Conservation (phyloP, 2,113 vertebrate genomes). For the Embiotoca jacksoni region DNA sequence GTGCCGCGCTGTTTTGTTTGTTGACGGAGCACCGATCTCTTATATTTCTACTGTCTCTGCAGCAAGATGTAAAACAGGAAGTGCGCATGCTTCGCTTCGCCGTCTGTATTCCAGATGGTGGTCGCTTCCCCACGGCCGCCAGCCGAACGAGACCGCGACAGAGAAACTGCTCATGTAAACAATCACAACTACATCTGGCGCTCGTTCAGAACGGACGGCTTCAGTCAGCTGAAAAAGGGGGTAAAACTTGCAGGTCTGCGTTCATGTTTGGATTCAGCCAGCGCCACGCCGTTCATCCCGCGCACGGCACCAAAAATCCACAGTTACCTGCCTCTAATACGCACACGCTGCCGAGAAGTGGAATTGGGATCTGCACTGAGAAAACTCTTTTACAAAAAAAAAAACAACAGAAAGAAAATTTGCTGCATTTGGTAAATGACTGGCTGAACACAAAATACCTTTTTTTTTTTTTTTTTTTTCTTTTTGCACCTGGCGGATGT, state of each 20-base stretch:
- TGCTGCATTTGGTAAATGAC: conserved; percentile 33
- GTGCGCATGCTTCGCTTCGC: conserved; percentile 35
- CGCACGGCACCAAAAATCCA: conserved; percentile 16
- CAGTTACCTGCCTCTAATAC: background rate
- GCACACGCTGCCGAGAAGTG: background rate
- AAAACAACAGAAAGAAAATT: conserved; percentile 24
- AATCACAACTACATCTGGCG: conserved; percentile 57
- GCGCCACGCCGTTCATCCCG: conserved; percentile 5
- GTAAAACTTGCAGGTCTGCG: background rate
- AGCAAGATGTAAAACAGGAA: conserved; percentile 32
- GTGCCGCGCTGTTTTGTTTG: background rate
- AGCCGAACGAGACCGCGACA: conserved; percentile 65
- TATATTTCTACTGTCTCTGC: background rate
- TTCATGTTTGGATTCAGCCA: conserved; percentile 22
- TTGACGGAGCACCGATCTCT: conserved; percentile 1
- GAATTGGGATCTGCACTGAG: background rate
- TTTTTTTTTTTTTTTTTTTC: background rate
- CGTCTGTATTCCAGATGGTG: conserved; percentile 74
- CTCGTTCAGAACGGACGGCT: conserved; percentile 46
- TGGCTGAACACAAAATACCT: conserved; percentile 28
- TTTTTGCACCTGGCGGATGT: conserved; percentile 32
- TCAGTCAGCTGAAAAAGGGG: conserved; percentile 6
- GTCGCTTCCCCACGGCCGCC: conserved; percentile 62
- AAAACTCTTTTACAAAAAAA: conserved; percentile 5
- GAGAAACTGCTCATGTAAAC: conserved; percentile 68